These are phyloP conservation scores for Furcula furcula DNA, from an alignment of 2,888 invertebrate species.

Conservation along the genomic window DNA sequence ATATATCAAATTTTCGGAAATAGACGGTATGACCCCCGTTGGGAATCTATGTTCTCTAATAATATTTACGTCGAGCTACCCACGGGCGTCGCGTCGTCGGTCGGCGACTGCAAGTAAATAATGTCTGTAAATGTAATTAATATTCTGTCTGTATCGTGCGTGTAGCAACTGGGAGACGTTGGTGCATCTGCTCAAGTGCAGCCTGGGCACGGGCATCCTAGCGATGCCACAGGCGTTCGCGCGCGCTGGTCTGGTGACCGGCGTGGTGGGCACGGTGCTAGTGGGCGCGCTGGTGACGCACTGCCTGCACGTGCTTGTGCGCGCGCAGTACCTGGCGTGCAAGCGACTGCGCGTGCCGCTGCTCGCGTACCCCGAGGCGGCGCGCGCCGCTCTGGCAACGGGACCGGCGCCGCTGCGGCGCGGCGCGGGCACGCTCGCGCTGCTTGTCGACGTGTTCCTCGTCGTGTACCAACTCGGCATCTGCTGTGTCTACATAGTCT, in stretches of 20 bases:
- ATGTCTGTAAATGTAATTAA: no score
- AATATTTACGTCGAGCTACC: no score
- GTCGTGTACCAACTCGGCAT: constrained; percentile 95
- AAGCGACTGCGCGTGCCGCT: constrained; percentile 84
- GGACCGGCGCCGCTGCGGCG: constrained; percentile 86
- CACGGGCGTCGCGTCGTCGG: no score
- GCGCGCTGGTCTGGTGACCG: constrained; percentile 91
- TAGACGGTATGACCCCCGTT: no score
- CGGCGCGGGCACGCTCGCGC: constrained; percentile 83
- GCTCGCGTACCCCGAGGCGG: constrained; percentile 92
- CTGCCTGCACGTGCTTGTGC: constrained; percentile 90
- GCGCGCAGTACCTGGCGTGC: constrained; percentile 82
- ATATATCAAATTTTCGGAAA: no score
- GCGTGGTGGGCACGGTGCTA: constrained; percentile 87
- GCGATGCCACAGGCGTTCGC: constrained; percentile 97
- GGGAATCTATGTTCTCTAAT: no score
- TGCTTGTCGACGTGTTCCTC: constrained; percentile 85
- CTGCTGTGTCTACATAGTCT: constrained; percentile 97
- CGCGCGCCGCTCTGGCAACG: constrained; percentile 87
- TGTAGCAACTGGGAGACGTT: constrained; percentile 90
- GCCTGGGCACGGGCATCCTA: constrained; percentile 95
- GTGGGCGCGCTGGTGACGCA: constrained; percentile 92
- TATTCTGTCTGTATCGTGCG: no score
- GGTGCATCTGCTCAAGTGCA: constrained; percentile 93
- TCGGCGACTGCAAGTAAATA: no score